These are phyloP conservation scores for Aphidoletes aphidimyza DNA, from an alignment of 2,888 invertebrate genomes.

Conservation along the genomic window DNA sequence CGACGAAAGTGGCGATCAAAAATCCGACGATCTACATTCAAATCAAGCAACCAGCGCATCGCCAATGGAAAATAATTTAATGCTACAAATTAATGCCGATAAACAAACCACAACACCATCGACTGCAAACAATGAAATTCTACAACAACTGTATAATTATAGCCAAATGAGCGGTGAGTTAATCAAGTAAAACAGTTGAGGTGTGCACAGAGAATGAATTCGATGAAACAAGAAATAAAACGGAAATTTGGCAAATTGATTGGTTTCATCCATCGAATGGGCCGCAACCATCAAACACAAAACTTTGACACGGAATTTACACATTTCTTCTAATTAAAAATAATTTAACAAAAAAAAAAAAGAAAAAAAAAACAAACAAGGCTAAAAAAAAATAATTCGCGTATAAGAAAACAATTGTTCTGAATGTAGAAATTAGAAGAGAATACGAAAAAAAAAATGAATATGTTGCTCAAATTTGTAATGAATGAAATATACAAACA, in stretches of 20 bases:
- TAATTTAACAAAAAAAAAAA: too few relatives aligned
- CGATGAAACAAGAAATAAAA: too few relatives aligned
- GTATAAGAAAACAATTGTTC: too few relatives aligned
- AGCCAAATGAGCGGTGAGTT: slow-evolving; percentile 66
- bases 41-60: slow-evolving; percentile 31
- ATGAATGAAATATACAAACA: neutral
- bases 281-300: too few relatives aligned
- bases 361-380: too few relatives aligned
- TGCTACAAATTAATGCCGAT: slow-evolving; percentile 60
- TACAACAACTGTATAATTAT: slow-evolving; percentile 64
- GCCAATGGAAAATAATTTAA: slow-evolving; percentile 60
- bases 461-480: slow-evolving; percentile 31
- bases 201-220: too few relatives aligned
- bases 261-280: too few relatives aligned
- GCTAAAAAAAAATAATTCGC: too few relatives aligned
- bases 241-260: too few relatives aligned
- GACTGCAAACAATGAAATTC: slow-evolving; percentile 60
- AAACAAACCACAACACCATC: slow-evolving; percentile 56
- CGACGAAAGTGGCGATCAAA: neutral
- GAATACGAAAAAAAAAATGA: too few relatives aligned
- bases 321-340: too few relatives aligned
- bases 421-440: neutral
- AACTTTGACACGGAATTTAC: too few relatives aligned
- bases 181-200: slow-evolving; percentile 48
- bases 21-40: neutral